phyloP scores from a whole-genome alignment of 1,140 invertebrate genomes.

The Rhagoletis pomonella region DNA sequence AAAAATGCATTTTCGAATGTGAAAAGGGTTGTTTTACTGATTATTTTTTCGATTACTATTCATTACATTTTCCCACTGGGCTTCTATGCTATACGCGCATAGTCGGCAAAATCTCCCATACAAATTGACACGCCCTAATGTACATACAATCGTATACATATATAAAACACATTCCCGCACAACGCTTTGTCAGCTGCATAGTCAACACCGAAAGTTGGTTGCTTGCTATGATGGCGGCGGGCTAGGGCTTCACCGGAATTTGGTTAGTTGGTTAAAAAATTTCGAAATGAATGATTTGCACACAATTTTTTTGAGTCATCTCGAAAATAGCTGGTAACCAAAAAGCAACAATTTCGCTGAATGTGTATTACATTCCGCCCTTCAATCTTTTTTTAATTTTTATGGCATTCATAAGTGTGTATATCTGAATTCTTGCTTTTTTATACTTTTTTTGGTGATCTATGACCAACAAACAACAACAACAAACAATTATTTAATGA shows the following conservation, averaged over 20 bases:
- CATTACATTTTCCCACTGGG: too few species aligned
- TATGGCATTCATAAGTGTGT: neutral
- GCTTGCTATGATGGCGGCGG: neutral
- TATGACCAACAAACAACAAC: neutral
- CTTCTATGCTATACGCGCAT: too few species aligned
- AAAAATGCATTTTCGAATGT: too few species aligned
- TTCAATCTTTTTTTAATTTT: neutral
- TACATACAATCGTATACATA: neutral
- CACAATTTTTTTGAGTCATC: constrained; percentile 20
- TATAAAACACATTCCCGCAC: neutral
- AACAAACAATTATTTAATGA: neutral
- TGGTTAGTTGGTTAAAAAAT: constrained; percentile 6
- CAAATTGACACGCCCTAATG: too few species aligned
- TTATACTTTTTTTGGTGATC: neutral
- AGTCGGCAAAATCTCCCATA: too few species aligned
- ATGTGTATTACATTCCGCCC: neutral
- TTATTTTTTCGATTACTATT: too few species aligned
- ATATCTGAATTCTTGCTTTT: neutral
- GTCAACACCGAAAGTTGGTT: neutral
- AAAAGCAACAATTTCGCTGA: neutral
- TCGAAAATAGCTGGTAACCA: neutral
- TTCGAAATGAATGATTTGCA: constrained; percentile 42
- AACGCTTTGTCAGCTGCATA: neutral
- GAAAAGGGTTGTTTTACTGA: too few species aligned
- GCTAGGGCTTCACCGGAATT: neutral